phyloP scores from a whole-genome alignment of 2,888 invertebrate species.

The Tubulanus polymorphus region DNA sequence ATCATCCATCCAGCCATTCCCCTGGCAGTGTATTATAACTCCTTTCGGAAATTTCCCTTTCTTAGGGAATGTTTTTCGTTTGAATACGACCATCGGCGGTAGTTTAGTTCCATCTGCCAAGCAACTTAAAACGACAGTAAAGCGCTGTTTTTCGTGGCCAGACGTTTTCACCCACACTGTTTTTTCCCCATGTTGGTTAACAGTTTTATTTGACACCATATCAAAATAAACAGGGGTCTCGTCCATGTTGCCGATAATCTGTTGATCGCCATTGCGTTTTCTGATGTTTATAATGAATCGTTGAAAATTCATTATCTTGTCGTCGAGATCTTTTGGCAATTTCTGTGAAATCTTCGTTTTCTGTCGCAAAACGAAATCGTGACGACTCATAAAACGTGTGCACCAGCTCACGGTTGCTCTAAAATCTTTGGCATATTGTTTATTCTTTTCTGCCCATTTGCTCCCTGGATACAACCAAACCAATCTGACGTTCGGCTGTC shows the following conservation, averaged over 20 bases:
- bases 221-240: not conserved
- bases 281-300: not conserved
- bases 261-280: not conserved
- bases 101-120: not conserved
- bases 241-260: conserved; percentile 1
- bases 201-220: not conserved
- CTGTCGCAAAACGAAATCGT: not conserved
- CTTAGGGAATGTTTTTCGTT: not conserved
- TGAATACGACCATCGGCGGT: not conserved
- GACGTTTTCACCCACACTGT: not conserved
- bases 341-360: conserved; percentile 3
- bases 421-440: too few species aligned
- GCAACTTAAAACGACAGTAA: not conserved
- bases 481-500: not conserved
- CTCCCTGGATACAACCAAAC: too few species aligned
- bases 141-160: not conserved
- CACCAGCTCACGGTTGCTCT: not conserved
- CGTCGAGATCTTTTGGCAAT: not conserved
- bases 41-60: conserved; percentile 1
- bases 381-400: not conserved
- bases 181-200: not conserved
- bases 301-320: conserved; percentile 5
- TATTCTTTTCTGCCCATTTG: too few species aligned
- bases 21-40: not conserved
- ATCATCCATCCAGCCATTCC: conserved; percentile 5